A percentile compares a stretch with the other conserved stretches of the same genome.
These are phyloP conservation scores for Pristionchus pacificus DNA, from an alignment of 1,140 invertebrate species.

Conservation along the genomic window DNA sequence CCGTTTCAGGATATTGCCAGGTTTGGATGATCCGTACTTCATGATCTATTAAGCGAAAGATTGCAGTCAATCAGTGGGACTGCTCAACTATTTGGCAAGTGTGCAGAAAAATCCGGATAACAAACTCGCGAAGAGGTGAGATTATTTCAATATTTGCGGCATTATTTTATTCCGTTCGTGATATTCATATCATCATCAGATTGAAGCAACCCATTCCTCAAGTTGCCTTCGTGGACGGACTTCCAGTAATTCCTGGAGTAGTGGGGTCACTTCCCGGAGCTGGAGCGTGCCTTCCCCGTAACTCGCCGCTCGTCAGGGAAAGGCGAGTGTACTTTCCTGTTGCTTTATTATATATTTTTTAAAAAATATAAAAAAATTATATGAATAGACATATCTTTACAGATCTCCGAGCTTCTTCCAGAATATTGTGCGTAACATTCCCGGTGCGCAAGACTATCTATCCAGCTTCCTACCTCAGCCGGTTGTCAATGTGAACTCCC, in stretches of 20 bases:
- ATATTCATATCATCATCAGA: neutral
- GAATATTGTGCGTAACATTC: conserved; percentile 33
- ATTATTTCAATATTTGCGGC: neutral
- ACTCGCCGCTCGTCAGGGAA: conserved; percentile 23
- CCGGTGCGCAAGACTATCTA: conserved; percentile 31
- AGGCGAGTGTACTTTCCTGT: conserved; percentile 9
- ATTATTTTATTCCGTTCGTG: neutral
- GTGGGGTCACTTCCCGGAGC: conserved; percentile 27
- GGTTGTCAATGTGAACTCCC: conserved; percentile 17
- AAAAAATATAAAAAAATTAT: too few relatives aligned
- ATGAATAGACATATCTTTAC: neutral
- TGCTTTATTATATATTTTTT: conserved; percentile 9
- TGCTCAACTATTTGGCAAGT: conserved; percentile 26
- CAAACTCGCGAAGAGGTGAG: conserved; percentile 25
- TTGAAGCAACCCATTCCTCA: conserved; percentile 18
- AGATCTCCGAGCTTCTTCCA: conserved; percentile 30
- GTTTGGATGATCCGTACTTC: neutral
- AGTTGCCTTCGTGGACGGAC: conserved; percentile 22
- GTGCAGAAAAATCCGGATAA: conserved; percentile 27
- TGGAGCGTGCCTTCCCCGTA: conserved; percentile 25
- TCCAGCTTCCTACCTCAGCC: conserved; percentile 23
- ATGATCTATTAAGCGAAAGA: neutral
- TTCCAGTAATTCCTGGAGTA: conserved; percentile 24
- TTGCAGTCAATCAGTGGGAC: conserved; percentile 30
- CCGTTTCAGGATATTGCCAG: conserved; percentile 26